These are phyloP conservation scores for Gymnothorax javanicus DNA, from an alignment of 2,797 vertebrate genomes.

Conservation along the genomic window DNA sequence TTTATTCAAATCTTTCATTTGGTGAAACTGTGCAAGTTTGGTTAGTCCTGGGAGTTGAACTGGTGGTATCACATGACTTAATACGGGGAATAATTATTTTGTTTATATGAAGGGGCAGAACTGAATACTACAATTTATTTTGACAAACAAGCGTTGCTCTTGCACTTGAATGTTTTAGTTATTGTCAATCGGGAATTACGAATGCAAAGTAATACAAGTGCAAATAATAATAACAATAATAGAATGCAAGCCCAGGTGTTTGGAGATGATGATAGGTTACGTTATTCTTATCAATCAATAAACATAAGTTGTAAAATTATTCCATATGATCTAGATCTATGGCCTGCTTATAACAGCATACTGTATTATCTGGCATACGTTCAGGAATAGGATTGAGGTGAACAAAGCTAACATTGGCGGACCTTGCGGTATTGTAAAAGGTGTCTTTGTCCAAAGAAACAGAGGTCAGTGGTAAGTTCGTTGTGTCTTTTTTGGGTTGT, in stretches of 20 bases:
- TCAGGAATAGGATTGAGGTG: neutral
- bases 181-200: neutral
- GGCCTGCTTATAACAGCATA: neutral
- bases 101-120: neutral
- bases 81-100: neutral
- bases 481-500: neutral
- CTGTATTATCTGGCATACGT: neutral
- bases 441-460: neutral
- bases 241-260: neutral
- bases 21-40: neutral
- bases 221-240: neutral
- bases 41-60: neutral
- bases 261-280: neutral
- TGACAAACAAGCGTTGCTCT: neutral
- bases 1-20: neutral
- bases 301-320: neutral
- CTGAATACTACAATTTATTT: neutral
- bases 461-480: neutral
- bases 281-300: neutral
- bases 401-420: neutral
- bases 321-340: neutral
- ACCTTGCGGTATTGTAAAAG: neutral
- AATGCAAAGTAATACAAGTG: neutral
- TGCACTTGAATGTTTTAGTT: neutral
- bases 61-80: neutral